Percentiles rank a stretch among this genome's conserved stretches.
Conservation (phyloP, 1,140 invertebrate species). For the Heliothis subflexa region DNA sequence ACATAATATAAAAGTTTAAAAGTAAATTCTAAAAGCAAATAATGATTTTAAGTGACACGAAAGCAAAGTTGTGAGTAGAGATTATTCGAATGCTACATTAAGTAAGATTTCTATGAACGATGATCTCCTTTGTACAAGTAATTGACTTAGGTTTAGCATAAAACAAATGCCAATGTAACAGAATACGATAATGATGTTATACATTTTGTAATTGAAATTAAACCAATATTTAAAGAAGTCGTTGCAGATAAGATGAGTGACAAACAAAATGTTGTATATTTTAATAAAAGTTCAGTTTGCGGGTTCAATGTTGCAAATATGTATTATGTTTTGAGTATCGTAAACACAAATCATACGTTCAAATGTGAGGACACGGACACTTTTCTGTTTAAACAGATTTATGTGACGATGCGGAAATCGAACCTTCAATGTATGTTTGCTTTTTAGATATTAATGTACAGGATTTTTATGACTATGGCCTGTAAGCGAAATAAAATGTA, state of each 20-base stretch:
- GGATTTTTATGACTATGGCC: not conserved
- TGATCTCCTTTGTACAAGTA: slow-evolving; percentile 8
- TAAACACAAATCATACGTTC: slow-evolving; percentile 16
- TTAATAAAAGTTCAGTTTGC: not conserved
- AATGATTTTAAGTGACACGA: slow-evolving; percentile 11
- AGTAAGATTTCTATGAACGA: not conserved
- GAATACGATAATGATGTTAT: not conserved
- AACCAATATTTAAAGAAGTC: too few relatives aligned
- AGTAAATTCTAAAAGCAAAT: slow-evolving; percentile 8
- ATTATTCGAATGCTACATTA: not conserved
- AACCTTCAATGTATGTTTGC: slow-evolving; percentile 18
- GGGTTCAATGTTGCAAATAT: not conserved
- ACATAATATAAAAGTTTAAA: slow-evolving; percentile 8
- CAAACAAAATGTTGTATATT: not conserved
- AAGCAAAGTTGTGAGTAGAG: slow-evolving; percentile 3
- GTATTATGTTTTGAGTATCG: not conserved
- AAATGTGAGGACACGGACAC: not conserved
- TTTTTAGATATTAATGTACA: not conserved
- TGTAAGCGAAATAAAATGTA: slow-evolving; percentile 28
- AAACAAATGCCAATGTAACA: not conserved
- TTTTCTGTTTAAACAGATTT: slow-evolving; percentile 14
- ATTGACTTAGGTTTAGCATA: not conserved
- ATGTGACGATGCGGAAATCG: slow-evolving; percentile 9
- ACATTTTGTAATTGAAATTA: not conserved
- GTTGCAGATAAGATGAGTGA: not conserved